phyloP scores from a whole-genome alignment of 2,888 invertebrate genomes.

The Halocaridina rubra region DNA sequence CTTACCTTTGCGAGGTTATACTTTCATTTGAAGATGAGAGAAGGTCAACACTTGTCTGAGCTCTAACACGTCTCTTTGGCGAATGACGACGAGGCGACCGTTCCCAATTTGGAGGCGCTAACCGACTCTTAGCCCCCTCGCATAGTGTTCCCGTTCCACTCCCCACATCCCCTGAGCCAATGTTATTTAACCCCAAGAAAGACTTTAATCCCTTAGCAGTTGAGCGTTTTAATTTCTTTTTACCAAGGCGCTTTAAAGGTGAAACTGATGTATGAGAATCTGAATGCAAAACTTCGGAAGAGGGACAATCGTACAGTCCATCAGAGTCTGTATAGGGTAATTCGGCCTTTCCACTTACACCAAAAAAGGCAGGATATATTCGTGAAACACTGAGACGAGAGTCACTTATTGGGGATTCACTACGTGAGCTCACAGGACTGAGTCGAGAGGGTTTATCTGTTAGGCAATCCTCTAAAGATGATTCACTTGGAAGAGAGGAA shows the following conservation, averaged over 20 bases:
- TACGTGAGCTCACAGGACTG: constrained; percentile 62
- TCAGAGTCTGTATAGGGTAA: constrained; percentile 83
- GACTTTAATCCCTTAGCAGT: constrained; percentile 47
- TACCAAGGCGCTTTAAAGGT: constrained; percentile 43
- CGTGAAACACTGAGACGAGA: constrained; percentile 59
- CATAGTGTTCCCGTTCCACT: constrained; percentile 9
- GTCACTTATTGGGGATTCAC: constrained; percentile 64
- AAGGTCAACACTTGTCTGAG: constrained; percentile 56
- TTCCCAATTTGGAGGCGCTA: constrained; percentile 44
- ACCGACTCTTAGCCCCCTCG: constrained; percentile 25
- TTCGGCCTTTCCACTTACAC: constrained; percentile 66
- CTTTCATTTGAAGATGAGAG: constrained; percentile 61
- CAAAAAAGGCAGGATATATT: constrained; percentile 61
- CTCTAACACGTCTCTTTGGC: constrained; percentile 52
- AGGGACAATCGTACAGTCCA: constrained; percentile 83
- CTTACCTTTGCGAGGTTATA: constrained; percentile 57
- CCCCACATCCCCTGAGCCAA: constrained; percentile 21
- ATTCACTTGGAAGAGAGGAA: constrained; percentile 53
- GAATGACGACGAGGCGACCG: constrained; percentile 35
- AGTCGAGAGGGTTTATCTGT: constrained; percentile 40
- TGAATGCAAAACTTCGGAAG: constrained; percentile 73
- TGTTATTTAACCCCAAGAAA: constrained; percentile 23
- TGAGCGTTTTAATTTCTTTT: constrained; percentile 44
- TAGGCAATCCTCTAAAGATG: constrained; percentile 59
- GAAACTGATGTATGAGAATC: constrained; percentile 51